phyloP scores from a whole-genome alignment of 2,888 invertebrate genomes.

The Macrosoma leucophasiata region DNA sequence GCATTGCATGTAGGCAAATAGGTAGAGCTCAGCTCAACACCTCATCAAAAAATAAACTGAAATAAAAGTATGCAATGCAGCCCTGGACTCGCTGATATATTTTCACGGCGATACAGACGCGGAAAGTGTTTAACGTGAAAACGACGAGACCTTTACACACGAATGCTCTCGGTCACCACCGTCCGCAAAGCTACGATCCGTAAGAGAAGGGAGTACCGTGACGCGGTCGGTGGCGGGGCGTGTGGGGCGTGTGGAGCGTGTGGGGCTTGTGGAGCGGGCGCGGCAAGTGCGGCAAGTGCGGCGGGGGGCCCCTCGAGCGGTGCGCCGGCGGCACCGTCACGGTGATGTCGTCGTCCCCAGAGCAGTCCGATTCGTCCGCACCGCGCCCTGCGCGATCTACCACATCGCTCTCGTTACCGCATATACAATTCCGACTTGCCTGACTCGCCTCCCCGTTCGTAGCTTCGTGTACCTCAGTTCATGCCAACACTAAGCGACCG shows the following conservation, averaged over 20 bases:
- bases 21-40: no score
- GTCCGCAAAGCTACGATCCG: slow-evolving; percentile 20
- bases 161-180: no score
- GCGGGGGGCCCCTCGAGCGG: slow-evolving; percentile 25
- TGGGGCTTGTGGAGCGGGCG: slow-evolving; percentile 18
- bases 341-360: slow-evolving; percentile 75
- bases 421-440: slow-evolving; percentile 21
- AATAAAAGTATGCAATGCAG: no score
- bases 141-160: no score
- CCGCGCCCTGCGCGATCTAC: slow-evolving; percentile 27
- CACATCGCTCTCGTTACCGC: slow-evolving; percentile 17
- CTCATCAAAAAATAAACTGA: no score
- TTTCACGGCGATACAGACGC: no score
- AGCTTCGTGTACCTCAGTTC: no score
- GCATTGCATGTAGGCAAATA: no score
- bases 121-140: no score
- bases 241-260: slow-evolving; percentile 21
- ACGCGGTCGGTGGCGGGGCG: slow-evolving; percentile 35
- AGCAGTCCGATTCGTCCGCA: slow-evolving; percentile 69
- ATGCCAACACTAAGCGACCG: no score
- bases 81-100: no score
- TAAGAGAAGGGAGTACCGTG: slow-evolving; percentile 40
- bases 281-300: slow-evolving; percentile 23
- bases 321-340: slow-evolving; percentile 70
- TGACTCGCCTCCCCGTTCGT: no score